Percentiles rank a stretch among this genome's conserved stretches.
Conservation (phyloP, 2,888 invertebrate species). For the Diploptera punctata region DNA sequence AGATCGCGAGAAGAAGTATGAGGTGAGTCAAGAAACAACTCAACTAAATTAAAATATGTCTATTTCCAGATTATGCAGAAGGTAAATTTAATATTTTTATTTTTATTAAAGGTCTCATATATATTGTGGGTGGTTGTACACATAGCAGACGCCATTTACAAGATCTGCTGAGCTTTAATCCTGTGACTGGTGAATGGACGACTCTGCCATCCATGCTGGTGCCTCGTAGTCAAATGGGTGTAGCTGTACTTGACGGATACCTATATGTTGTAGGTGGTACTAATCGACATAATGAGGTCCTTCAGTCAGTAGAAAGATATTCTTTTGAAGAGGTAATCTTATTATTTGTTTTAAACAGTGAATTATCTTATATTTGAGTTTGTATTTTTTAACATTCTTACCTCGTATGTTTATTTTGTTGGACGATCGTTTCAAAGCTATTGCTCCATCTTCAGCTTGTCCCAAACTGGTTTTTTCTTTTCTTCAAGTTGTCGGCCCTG, state of each 20-base stretch:
- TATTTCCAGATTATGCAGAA: too few relatives aligned
- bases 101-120: constrained; percentile 75
- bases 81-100: too few relatives aligned
- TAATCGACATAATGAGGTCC: constrained; percentile 78
- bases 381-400: too few relatives aligned
- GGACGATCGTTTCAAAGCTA: too few relatives aligned
- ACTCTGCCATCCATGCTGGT: constrained; percentile 78
- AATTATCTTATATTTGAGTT: too few relatives aligned
- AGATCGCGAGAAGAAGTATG: too few relatives aligned
- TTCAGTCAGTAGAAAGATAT: constrained; percentile 84
- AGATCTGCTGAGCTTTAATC: constrained; percentile 81
- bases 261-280: constrained; percentile 91
- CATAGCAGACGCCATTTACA: constrained; percentile 79
- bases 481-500: too few relatives aligned
- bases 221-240: constrained; percentile 87
- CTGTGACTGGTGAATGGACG: constrained; percentile 81
- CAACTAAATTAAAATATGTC: too few relatives aligned
- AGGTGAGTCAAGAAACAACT: too few relatives aligned
- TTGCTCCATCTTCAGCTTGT: too few relatives aligned
- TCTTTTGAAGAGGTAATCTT: constrained; percentile 75
- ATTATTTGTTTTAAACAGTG: not conserved
- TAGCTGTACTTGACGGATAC: constrained; percentile 81
- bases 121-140: constrained; percentile 90
- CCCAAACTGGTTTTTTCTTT: too few relatives aligned
- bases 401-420: too few relatives aligned